phyloP scores from a whole-genome alignment of 2,797 vertebrate species.

The Sarcophilus harrisii region DNA sequence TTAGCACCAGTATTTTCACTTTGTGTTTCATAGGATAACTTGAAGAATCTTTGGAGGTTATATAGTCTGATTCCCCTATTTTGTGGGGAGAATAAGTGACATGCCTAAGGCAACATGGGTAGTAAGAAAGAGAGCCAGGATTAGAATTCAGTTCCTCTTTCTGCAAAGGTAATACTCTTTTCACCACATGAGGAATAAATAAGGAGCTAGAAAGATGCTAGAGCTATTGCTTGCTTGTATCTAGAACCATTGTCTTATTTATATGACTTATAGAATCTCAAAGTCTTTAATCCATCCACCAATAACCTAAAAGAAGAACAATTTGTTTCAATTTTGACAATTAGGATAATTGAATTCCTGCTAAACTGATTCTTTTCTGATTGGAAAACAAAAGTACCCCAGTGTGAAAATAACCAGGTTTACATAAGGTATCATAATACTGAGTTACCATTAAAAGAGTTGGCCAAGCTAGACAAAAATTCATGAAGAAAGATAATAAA shows the following conservation, averaged over 20 bases:
- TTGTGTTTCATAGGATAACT: neutral
- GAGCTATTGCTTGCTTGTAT: neutral
- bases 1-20: neutral
- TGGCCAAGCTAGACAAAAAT: neutral
- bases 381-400: neutral
- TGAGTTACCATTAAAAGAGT: neutral
- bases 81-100: neutral
- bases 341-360: neutral
- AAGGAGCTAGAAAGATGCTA: neutral
- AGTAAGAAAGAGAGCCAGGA: neutral
- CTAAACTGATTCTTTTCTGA: neutral
- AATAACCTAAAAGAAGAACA: neutral
- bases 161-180: neutral
- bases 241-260: neutral
- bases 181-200: neutral
- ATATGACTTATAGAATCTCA: neutral
- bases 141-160: neutral
- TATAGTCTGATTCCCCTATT: neutral
- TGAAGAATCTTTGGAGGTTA: neutral
- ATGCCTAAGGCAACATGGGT: neutral
- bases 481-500: neutral
- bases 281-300: neutral
- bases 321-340: neutral
- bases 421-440: neutral
- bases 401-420: neutral